Evolutionary conservation across 2,888 invertebrate genomes (phyloP).

Genomic region (Hemaris fuciformis): DNA sequence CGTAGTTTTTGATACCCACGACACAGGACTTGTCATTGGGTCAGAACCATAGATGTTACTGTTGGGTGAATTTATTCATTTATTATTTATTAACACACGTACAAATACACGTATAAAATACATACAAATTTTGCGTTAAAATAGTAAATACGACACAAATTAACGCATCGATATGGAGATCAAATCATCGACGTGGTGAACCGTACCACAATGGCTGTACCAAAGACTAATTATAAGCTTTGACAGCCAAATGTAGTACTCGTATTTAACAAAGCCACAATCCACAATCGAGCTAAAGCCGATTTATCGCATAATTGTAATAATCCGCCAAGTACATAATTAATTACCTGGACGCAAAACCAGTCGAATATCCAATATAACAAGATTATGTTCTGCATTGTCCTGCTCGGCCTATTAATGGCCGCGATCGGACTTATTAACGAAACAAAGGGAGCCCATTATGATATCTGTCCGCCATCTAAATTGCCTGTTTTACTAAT

Average conservation of each 20-base stretch:
- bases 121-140: no score
- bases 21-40: no score
- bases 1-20: no score
- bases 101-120: no score
- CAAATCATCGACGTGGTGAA: no score
- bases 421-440: neutral
- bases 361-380: neutral
- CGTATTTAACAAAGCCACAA: neutral
- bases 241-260: neutral
- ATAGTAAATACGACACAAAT: no score
- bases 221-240: neutral
- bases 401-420: slow-evolving; percentile 1
- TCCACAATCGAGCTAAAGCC: no score
- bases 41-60: no score
- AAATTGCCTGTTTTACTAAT: neutral
- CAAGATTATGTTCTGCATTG: neutral
- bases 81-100: no score
- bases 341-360: neutral
- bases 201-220: no score
- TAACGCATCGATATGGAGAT: no score
- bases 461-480: neutral
- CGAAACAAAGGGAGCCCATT: neutral
- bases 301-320: neutral
- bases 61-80: no score
- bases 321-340: neutral